phyloP scores from a whole-genome alignment of 2,113 vertebrate species.

The Hemibagrus wyckioides region DNA sequence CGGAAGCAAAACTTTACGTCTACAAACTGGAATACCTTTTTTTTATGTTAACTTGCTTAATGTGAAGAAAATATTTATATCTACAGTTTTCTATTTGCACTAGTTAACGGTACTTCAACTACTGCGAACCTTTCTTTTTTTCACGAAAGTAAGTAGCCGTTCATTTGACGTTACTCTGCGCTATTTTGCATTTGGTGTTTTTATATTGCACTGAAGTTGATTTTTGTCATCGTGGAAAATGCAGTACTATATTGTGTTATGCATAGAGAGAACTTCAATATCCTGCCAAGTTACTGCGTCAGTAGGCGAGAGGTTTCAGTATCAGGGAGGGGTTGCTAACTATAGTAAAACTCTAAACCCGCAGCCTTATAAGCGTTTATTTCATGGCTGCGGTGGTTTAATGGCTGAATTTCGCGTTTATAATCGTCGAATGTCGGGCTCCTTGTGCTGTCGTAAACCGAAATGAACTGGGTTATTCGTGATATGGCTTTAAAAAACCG shows the following conservation, averaged over 20 bases:
- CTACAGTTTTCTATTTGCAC: slow-evolving; percentile 73
- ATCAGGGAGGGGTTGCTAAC: slow-evolving; percentile 64
- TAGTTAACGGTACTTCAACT: slow-evolving; percentile 73
- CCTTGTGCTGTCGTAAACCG: neutral
- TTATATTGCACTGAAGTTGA: neutral
- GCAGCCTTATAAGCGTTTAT: neutral
- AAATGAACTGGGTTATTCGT: neutral
- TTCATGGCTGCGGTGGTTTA: neutral
- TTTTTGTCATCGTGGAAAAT: neutral
- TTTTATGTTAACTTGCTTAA: slow-evolving; percentile 69
- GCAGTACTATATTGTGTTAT: neutral
- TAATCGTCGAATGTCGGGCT: neutral
- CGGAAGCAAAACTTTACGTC: slow-evolving; percentile 60
- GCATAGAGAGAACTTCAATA: slow-evolving; percentile 33
- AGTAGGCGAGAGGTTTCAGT: slow-evolving; percentile 57
- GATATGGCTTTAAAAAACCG: neutral
- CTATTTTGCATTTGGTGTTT: neutral
- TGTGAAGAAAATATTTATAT: slow-evolving; percentile 77
- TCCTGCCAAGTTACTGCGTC: slow-evolving; percentile 74
- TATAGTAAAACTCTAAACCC: slow-evolving; percentile 34
- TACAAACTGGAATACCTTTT: slow-evolving; percentile 73
- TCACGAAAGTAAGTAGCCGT: slow-evolving; percentile 69
- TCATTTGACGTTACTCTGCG: neutral
- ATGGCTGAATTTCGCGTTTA: neutral
- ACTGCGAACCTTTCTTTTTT: slow-evolving; percentile 67